Conservation (phyloP, 2,797 vertebrate genomes). For the Cyclura pinguis region DNA sequence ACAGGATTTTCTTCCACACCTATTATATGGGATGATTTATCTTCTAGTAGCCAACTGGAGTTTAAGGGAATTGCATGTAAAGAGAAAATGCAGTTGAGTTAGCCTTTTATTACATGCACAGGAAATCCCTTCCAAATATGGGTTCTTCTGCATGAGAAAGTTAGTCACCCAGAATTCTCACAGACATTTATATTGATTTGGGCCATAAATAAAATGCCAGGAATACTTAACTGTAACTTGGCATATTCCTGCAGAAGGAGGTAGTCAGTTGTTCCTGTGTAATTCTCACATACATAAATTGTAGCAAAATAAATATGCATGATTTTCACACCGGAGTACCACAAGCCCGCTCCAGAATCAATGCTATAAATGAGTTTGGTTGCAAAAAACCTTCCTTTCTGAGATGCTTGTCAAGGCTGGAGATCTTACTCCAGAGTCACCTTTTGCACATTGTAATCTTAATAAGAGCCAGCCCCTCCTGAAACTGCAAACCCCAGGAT, state of each 20-base stretch:
- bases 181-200: background rate
- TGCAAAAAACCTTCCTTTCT: background rate
- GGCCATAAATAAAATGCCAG: no score
- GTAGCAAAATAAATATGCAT: background rate
- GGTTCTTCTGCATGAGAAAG: background rate
- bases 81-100: background rate
- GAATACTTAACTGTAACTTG: background rate
- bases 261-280: background rate
- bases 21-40: background rate
- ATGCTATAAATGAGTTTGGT: background rate
- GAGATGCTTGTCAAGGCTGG: background rate
- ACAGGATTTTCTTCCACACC: background rate
- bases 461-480: background rate
- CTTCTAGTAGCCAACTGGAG: background rate
- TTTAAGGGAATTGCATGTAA: background rate
- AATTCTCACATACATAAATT: background rate
- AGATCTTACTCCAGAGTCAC: background rate
- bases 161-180: background rate
- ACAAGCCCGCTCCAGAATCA: background rate
- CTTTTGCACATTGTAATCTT: background rate
- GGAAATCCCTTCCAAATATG: background rate
- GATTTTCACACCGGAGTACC: background rate
- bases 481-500: no score
- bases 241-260: background rate
- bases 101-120: background rate